Evolutionary conservation across 2,797 vertebrate species (phyloP).

Genomic region (Peromyscus aztecus): DNA sequence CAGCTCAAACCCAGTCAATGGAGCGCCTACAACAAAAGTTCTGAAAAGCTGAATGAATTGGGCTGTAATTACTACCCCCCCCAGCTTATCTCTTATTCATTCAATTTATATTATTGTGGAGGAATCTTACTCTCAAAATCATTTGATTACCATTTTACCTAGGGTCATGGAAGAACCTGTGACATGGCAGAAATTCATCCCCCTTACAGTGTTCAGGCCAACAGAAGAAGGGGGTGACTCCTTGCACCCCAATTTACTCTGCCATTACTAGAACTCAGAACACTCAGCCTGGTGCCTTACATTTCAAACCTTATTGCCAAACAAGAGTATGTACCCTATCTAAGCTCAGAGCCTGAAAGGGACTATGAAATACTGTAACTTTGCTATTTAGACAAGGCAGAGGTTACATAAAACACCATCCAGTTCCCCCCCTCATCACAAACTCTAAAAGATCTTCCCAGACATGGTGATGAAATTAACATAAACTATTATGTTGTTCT

Average conservation of each 20-base stretch:
- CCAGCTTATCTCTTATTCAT: constrained; percentile 89
- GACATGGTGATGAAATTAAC: constrained; percentile 54
- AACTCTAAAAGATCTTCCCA: constrained; percentile 59
- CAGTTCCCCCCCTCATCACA: constrained; percentile 1
- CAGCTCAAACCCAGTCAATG: constrained; percentile 88
- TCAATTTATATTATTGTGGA: constrained; percentile 89
- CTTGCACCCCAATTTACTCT: constrained; percentile 57
- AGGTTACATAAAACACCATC: constrained; percentile 63
- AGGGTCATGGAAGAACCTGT: constrained; percentile 72
- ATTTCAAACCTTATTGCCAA: constrained; percentile 56
- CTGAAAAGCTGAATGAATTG: constrained; percentile 91
- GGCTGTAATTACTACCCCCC: constrained; percentile 88
- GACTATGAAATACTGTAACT: constrained; percentile 61
- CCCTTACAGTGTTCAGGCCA: constrained; percentile 47
- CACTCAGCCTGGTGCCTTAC: neutral
- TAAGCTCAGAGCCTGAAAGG: constrained; percentile 54
- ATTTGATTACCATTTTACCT: constrained; percentile 79
- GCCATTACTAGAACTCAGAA: constrained; percentile 40
- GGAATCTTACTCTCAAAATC: constrained; percentile 86
- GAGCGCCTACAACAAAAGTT: constrained; percentile 89
- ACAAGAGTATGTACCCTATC: constrained; percentile 46
- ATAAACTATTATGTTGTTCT: constrained; percentile 50
- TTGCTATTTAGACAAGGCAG: constrained; percentile 61
- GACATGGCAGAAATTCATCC: constrained; percentile 64
- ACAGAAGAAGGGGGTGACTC: neutral